Base-by-base conservation (phyloP, 1,140 invertebrate species). In the Apocrypta bakeri region DNA sequence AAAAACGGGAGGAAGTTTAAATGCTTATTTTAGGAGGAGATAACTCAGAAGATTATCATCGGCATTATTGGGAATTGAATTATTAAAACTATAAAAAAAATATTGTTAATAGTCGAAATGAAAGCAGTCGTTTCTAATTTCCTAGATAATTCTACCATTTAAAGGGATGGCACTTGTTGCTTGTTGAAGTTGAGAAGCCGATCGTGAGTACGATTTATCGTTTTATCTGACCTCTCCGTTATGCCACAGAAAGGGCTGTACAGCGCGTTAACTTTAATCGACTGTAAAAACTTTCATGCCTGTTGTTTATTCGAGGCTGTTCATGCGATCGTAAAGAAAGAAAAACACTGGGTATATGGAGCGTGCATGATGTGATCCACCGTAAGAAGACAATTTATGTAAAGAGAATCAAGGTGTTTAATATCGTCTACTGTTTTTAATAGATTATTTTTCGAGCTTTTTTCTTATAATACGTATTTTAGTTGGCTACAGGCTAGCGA, bases 111-210 rank as follows among this genome's bases (percentile, higher is more conserved):
- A n/a, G n/a, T n/a, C n/a, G n/a, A n/a, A n/a, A n/a, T n/a, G n/a
- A n/a, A n/a, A n/a, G n/a, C n/a, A n/a, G n/a, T n/a, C n/a, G n/a
- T n/a, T n/a, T n/a, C n/a, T n/a, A n/a, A n/a, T n/a, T n/a, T n/a
- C n/a, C n/a, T n/a, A n/a, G n/a, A n/a, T n/a, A n/a, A n/a, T n/a
- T n/a, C n/a, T n/a, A n/a, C n/a, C n/a, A n/a, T 40, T 17, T 17
- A 4, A 27, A 1, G 0, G 2, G 6, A 11, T 0, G 40, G 61
- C 73, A 76, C 80, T 76, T 81, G 80, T 81, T 76, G 80, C 72
- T 73, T 24, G 8, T 33, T 14, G 14, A 25, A 76, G 56, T 56
- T 17, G 42, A 48, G 42, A 48, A 48, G 14, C 42, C 42, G 48
- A 56, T 56, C 48, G 48, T 17, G 48, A 56, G 14, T 56, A 56